A percentile compares a stretch with the other conserved stretches of the same genome.
phyloP scores from a whole-genome alignment of 2,888 invertebrate species.

The Mythimna impura region DNA sequence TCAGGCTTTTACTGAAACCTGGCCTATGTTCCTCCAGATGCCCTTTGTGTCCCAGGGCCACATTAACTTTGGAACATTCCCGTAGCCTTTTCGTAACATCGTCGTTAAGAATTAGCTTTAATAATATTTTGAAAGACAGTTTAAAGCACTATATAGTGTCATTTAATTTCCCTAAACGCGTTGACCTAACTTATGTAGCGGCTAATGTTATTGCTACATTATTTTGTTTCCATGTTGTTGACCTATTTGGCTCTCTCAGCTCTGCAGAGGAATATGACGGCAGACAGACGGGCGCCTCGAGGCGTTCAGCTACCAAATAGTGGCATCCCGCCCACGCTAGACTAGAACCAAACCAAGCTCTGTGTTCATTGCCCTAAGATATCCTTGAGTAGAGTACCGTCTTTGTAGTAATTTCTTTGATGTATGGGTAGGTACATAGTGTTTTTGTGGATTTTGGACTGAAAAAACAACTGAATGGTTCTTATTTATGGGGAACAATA shows the following conservation, averaged over 20 bases:
- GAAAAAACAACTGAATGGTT: not conserved
- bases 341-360: slow-evolving; percentile 37
- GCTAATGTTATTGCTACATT: slow-evolving; percentile 45
- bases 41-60: too few relatives aligned
- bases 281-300: slow-evolving; percentile 85
- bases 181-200: slow-evolving; percentile 30
- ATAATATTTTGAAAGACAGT: too few relatives aligned
- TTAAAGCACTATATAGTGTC: not conserved
- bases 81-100: too few relatives aligned
- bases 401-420: slow-evolving; percentile 17
- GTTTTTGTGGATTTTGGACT: not conserved
- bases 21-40: too few relatives aligned
- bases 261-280: slow-evolving; percentile 75
- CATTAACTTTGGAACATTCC: too few relatives aligned
- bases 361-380: slow-evolving; percentile 47
- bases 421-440: not conserved
- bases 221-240: slow-evolving; percentile 63
- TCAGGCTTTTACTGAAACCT: too few relatives aligned
- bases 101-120: too few relatives aligned
- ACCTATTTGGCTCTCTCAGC: slow-evolving; percentile 76
- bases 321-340: slow-evolving; percentile 68
- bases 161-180: slow-evolving; percentile 35
- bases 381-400: slow-evolving; percentile 21
- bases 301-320: slow-evolving; percentile 68
- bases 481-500: not conserved